phyloP scores from a whole-genome alignment of 2,888 invertebrate species.

The Heliconius charithonia region DNA sequence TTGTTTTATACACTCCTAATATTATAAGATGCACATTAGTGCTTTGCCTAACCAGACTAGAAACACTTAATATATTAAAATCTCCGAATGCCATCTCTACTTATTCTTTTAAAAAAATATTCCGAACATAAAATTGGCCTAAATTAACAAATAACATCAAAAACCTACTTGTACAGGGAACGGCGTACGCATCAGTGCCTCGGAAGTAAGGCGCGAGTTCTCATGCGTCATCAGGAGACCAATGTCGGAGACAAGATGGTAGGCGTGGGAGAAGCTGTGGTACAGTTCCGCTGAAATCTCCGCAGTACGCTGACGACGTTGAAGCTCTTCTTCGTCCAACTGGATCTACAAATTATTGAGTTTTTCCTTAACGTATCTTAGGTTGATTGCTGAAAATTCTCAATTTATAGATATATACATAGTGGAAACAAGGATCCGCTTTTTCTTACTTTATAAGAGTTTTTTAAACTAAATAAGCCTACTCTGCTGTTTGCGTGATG shows the following conservation, averaged over 20 bases:
- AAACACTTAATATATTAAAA: too few relatives aligned
- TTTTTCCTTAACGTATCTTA: background rate
- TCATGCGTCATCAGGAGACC: constrained; percentile 71
- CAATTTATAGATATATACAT: background rate
- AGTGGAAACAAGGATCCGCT: background rate
- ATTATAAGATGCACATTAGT: too few relatives aligned
- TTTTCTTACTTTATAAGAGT: background rate
- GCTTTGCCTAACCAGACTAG: too few relatives aligned
- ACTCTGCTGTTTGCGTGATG: too few relatives aligned
- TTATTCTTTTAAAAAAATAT: too few relatives aligned
- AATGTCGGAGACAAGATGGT: constrained; percentile 94
- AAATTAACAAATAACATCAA: constrained; percentile 10
- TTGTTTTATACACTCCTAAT: too few relatives aligned
- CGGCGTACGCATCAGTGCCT: constrained; percentile 54
- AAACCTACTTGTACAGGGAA: constrained; percentile 63
- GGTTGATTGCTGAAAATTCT: background rate
- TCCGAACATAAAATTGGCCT: too few relatives aligned
- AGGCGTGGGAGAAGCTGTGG: constrained; percentile 94
- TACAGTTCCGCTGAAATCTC: constrained; percentile 91
- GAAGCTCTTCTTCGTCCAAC: constrained; percentile 33
- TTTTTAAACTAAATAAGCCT: too few relatives aligned
- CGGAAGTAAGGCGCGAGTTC: constrained; percentile 61
- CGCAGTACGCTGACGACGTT: constrained; percentile 84
- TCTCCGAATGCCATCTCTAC: too few relatives aligned
- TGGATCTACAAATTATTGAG: constrained; percentile 30